Evolutionary conservation across 1,140 invertebrate species (phyloP).

Genomic region (Araneus ventricosus): DNA sequence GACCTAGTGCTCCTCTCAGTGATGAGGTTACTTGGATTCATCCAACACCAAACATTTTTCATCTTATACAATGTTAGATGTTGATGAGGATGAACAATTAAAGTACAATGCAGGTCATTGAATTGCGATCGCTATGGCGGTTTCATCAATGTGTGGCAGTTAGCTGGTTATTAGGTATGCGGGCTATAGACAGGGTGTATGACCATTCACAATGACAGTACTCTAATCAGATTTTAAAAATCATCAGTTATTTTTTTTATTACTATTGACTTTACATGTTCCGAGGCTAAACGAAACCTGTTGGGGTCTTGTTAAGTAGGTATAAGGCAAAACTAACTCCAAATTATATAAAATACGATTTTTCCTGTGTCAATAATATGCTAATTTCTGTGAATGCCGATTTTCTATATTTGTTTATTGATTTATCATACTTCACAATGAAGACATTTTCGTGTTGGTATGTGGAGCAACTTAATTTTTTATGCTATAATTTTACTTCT

Average conservation of each 20-base stretch:
- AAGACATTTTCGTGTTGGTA: no score
- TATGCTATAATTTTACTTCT: no score
- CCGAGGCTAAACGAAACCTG: no score
- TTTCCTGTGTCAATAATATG: no score
- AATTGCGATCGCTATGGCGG: conserved; percentile 61
- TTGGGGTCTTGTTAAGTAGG: no score
- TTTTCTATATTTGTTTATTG: no score
- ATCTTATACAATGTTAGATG: neutral
- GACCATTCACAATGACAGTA: neutral
- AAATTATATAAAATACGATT: no score
- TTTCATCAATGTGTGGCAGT: conserved; percentile 61
- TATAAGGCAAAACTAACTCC: no score
- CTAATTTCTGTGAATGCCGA: no score
- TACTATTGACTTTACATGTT: no score
- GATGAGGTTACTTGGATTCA: neutral
- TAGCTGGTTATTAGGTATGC: conserved; percentile 69
- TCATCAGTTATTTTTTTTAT: neutral
- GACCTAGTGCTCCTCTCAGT: neutral
- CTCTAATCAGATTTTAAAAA: neutral
- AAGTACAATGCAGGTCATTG: conserved; percentile 35
- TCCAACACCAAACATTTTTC: neutral
- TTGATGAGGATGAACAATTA: neutral
- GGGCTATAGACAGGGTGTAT: neutral
- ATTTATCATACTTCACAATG: no score
- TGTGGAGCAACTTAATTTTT: no score